Evolutionary conservation across 1,140 invertebrate species (phyloP).

Genomic region (Pseudomyrmex concolor): DNA sequence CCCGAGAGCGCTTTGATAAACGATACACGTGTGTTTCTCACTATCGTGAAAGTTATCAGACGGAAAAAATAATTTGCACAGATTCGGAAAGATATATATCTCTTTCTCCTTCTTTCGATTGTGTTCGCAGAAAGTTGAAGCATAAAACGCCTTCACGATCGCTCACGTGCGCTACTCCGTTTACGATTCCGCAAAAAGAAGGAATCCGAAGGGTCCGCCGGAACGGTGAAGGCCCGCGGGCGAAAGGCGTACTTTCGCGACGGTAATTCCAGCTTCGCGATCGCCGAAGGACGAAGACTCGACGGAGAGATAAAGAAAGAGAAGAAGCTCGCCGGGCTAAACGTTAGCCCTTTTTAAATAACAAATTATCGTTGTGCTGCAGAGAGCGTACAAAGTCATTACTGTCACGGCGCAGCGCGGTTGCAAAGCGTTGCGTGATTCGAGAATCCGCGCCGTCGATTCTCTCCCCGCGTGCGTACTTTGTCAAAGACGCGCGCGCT

Average conservation of each 20-base stretch:
- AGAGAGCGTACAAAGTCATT: conserved; percentile 10
- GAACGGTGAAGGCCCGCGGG: neutral
- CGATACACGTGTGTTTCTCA: conserved; percentile 13
- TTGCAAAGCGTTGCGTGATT: conserved; percentile 35
- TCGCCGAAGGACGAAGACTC: neutral
- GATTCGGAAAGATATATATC: neutral
- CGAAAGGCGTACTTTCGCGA: conserved; percentile 26
- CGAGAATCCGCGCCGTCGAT: conserved; percentile 34
- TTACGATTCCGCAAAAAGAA: conserved; percentile 3
- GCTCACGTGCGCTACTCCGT: neutral
- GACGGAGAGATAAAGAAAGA: too few species aligned
- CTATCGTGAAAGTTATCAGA: neutral
- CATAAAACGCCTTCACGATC: neutral
- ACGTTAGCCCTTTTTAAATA: conserved; percentile 31
- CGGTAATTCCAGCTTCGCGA: conserved; percentile 28
- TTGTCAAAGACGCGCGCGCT: conserved; percentile 38
- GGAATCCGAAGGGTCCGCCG: neutral
- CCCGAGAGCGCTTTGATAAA: conserved; percentile 19
- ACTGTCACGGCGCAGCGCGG: conserved; percentile 30
- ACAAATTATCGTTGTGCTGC: conserved; percentile 49
- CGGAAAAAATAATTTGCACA: neutral
- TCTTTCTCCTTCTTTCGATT: neutral
- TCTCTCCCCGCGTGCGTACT: neutral
- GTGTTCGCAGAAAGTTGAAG: conserved; percentile 12
- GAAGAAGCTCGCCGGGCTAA: neutral